Base-by-base conservation (phyloP, 2,797 vertebrate genomes). In the Trichosurus vulpecula region DNA sequence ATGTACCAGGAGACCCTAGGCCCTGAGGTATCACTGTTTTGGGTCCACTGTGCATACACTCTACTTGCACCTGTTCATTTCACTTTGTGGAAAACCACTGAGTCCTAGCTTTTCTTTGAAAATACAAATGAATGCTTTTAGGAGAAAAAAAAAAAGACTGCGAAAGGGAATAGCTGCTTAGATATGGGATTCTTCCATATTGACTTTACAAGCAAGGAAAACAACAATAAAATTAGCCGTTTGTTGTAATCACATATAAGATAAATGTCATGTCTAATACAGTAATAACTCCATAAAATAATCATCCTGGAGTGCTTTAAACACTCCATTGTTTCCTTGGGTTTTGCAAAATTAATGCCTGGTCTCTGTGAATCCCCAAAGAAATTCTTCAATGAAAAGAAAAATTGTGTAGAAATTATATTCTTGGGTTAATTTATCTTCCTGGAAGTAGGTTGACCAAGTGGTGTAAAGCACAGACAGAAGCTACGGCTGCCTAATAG, bases 221-320 rank as follows among this genome's bases (percentile, higher is more conserved):
- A 54, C 57, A n/a, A 27, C 53, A 53, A 41, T 93, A 16, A 89
- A 90, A 93, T 94, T 92, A 89, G 56, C 61, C 30, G 81, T 51
- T 92, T n/a, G 14, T 93, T 29, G 16, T 90, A 93, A 94, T 90
- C 53, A 16, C 3, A 54, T 91, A 47, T 54, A 93, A 56, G 27
- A 92, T 54, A 90, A 95, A 55, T 92, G 2, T 53, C 47, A 92
- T 58, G 53, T 93, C 35, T 57, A 92, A 93, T 25, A 6, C 13
- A 93, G 61, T 89, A 94, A 11, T 81, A 52, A 35, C 35, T 90
- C 31, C 12, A 52, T 93, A 27, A 58, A 96, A 58, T 95, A 90
- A 92, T 90, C 27, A 53, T 41, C 74, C 10, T 90, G 47, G 53
- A 53, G 14, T 54, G 22, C 90, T n/a, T 41, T 92, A 96, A 92